A percentile compares a stretch with the other conserved stretches of the same genome.
phyloP scores from a whole-genome alignment of 2,113 vertebrate genomes.

The Elephas maximus region DNA sequence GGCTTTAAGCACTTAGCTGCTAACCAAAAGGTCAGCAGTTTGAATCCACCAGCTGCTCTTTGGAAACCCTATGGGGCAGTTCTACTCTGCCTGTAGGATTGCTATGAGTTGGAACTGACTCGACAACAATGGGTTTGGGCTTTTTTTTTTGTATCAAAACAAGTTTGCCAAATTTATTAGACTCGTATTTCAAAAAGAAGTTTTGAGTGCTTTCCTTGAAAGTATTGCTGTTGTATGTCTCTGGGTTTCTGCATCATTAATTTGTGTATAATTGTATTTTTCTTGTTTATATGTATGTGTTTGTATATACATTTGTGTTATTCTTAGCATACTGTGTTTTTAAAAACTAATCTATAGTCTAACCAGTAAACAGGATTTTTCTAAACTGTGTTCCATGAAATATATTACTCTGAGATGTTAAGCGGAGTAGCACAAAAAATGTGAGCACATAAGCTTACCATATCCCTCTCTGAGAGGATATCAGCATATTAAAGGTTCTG shows the following conservation, averaged over 20 bases:
- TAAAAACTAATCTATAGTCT: not conserved
- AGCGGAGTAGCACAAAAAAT: not conserved
- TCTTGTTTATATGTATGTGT: not conserved
- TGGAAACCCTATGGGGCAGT: no score
- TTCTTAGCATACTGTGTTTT: constrained; percentile 44
- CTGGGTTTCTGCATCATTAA: constrained; percentile 28
- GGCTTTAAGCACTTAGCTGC: not conserved
- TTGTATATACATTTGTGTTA: not conserved
- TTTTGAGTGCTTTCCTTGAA: constrained; percentile 37
- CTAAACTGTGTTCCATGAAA: constrained; percentile 7
- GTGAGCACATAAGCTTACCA: not conserved
- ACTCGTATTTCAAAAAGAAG: constrained; percentile 4
- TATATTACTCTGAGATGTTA: not conserved
- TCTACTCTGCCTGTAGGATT: no score
- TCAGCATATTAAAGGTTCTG: not conserved
- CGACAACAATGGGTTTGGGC: no score
- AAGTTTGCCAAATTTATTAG: not conserved
- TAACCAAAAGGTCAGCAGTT: no score
- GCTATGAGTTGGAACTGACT: no score
- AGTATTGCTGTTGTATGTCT: not conserved
- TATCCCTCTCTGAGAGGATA: constrained; percentile 34
- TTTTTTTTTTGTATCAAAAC: not conserved
- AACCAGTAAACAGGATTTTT: constrained; percentile 1
- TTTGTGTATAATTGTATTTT: constrained; percentile 23
- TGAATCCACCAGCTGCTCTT: no score